phyloP scores from a whole-genome alignment of 2,113 vertebrate genomes.

The Zapus hudsonius region DNA sequence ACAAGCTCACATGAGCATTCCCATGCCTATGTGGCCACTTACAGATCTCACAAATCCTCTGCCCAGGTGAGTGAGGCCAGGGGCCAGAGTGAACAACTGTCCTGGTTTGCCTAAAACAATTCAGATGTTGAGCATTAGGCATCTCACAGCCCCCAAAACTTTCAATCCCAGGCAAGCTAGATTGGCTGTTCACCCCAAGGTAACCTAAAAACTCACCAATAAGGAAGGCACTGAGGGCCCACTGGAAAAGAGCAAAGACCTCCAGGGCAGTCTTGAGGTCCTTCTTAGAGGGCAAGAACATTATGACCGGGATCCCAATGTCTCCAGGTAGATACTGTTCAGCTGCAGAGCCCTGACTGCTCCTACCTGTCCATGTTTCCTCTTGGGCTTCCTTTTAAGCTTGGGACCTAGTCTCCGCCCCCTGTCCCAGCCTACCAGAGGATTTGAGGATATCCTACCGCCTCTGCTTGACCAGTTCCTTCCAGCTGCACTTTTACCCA shows the following conservation, averaged over 20 bases:
- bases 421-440: neutral
- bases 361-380: neutral
- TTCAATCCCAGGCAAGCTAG: neutral
- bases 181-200: neutral
- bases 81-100: neutral
- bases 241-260: conserved; percentile 67
- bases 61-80: neutral
- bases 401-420: conserved; percentile 18
- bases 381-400: neutral
- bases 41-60: neutral
- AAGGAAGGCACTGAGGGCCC: neutral
- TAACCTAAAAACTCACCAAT: conserved; percentile 60
- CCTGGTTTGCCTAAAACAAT: neutral
- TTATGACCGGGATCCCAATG: conserved; percentile 24
- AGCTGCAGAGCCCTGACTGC: neutral
- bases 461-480: conserved; percentile 10
- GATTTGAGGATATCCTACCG: neutral
- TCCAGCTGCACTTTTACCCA: conserved; percentile 58
- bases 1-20: neutral
- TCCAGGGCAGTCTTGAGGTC: conserved; percentile 43
- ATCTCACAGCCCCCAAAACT: neutral
- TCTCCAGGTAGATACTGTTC: neutral
- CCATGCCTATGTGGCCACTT: neutral
- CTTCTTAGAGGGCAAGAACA: conserved; percentile 55
- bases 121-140: neutral